Conservation (phyloP, 1,140 invertebrate species). For the Leptonema lineaticorne region DNA sequence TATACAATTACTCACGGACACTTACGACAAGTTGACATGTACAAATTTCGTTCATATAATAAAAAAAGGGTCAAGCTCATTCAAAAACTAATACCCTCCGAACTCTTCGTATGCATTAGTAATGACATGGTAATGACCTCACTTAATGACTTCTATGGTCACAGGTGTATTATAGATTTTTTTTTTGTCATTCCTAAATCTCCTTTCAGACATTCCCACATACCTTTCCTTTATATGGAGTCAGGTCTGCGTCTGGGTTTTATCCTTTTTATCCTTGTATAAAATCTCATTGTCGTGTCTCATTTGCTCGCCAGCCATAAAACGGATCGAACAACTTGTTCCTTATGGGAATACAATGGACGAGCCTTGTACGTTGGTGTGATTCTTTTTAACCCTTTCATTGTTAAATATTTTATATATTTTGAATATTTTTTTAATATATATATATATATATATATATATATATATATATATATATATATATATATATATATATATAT, state of each 20-base stretch:
- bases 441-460: too few relatives aligned
- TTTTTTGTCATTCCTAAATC: not conserved
- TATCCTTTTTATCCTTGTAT: not conserved
- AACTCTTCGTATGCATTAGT: not conserved
- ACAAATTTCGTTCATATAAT: not conserved
- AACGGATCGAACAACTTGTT: slow-evolving; percentile 9
- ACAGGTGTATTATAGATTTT: slow-evolving; percentile 11
- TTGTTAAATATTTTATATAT: too few relatives aligned
- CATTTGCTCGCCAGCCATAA: slow-evolving; percentile 12
- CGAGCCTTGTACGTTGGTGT: too few relatives aligned
- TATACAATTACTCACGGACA: not conserved
- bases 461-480: too few relatives aligned
- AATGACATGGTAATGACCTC: not conserved
- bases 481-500: too few relatives aligned
- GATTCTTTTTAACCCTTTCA: too few relatives aligned
- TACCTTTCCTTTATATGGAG: not conserved
- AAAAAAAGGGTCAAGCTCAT: slow-evolving; percentile 1
- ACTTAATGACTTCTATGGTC: not conserved
- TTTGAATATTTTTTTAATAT: too few relatives aligned
- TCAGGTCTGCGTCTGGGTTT: not conserved
- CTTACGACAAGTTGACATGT: not conserved
- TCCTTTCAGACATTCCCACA: not conserved
- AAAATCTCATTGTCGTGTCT: slow-evolving; percentile 2
- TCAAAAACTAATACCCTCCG: too few relatives aligned
- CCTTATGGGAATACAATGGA: slow-evolving; percentile 14